Evolutionary conservation across 2,888 invertebrate genomes (phyloP).

Genomic region (Cosmorhoe ocellata): DNA sequence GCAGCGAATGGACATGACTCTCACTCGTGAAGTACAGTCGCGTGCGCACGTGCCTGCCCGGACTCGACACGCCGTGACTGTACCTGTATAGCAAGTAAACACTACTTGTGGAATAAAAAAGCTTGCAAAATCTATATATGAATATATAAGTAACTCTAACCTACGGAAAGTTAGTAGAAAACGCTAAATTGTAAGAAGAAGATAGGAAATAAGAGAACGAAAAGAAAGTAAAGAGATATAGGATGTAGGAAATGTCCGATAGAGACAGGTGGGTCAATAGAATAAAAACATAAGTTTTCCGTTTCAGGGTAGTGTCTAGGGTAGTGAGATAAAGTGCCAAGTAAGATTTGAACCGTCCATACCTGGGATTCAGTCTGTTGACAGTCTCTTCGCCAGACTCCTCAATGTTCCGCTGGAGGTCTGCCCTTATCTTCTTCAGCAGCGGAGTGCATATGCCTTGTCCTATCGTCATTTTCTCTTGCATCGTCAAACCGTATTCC

Average conservation of each 20-base stretch:
- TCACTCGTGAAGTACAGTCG: conserved; percentile 99
- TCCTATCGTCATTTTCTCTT: conserved; percentile 97
- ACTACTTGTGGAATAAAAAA: conserved; percentile 31
- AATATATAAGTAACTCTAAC: conserved; percentile 18
- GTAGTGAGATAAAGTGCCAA: neutral
- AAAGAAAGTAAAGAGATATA: no score
- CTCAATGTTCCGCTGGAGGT: conserved; percentile 96
- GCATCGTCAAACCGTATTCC: conserved; percentile 97
- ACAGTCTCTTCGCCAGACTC: conserved; percentile 96
- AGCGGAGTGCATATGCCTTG: conserved; percentile 99
- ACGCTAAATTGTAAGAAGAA: no score
- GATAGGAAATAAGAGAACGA: no score
- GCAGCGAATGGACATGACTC: conserved; percentile 98
- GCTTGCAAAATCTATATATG: conserved; percentile 20
- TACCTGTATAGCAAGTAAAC: conserved; percentile 81
- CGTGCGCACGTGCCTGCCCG: conserved; percentile 98
- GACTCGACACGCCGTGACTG: conserved; percentile 98
- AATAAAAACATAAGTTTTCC: no score
- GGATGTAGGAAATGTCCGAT: no score
- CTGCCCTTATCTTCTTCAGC: conserved; percentile 96
- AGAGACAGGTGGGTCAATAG: no score
- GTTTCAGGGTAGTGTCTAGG: neutral
- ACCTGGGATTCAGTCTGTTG: conserved; percentile 97
- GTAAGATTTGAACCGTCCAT: conserved; percentile 23
- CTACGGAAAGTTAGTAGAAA: conserved; percentile 13